These are phyloP conservation scores for Gymnoscopelus microlampas DNA, from an alignment of 2,797 vertebrate species.

Conservation along the genomic window DNA sequence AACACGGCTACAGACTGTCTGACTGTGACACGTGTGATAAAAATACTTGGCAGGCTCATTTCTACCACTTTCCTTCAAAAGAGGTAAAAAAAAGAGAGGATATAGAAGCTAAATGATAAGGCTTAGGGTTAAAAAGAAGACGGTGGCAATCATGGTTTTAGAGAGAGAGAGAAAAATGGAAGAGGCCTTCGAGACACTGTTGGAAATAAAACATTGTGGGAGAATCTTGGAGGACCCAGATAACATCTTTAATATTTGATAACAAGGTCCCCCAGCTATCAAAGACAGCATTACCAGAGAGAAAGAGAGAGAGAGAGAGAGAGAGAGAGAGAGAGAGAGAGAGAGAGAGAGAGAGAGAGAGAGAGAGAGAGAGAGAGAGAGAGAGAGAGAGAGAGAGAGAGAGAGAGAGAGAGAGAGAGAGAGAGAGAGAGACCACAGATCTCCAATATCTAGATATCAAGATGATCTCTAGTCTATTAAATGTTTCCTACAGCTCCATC, in stretches of 20 bases:
- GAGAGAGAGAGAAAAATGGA: constrained; percentile 1
- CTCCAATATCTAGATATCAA: constrained; percentile 72
- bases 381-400: constrained; percentile 41
- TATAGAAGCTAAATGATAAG: constrained; percentile 24
- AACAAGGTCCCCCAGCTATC: constrained; percentile 73
- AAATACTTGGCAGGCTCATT: too few species aligned
- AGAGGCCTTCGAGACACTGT: not conserved
- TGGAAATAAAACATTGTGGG: not conserved
- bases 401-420: too few species aligned
- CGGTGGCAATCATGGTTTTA: not conserved
- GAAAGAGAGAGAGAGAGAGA: constrained; percentile 51
- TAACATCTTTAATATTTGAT: constrained; percentile 88
- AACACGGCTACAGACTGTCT: too few species aligned
- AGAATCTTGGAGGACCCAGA: constrained; percentile 64
- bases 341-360: too few species aligned
- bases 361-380: too few species aligned
- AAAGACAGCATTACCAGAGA: constrained; percentile 75
- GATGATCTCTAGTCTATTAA: constrained; percentile 59
- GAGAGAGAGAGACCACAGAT: constrained; percentile 49
- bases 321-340: too few species aligned
- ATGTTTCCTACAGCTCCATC: constrained; percentile 29
- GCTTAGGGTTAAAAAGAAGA: not conserved
- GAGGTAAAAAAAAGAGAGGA: constrained; percentile 1
- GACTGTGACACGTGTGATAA: too few species aligned
- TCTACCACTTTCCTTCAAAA: not conserved